phyloP scores from a whole-genome alignment of 2,113 vertebrate species.

The Elephantulus edwardii region DNA sequence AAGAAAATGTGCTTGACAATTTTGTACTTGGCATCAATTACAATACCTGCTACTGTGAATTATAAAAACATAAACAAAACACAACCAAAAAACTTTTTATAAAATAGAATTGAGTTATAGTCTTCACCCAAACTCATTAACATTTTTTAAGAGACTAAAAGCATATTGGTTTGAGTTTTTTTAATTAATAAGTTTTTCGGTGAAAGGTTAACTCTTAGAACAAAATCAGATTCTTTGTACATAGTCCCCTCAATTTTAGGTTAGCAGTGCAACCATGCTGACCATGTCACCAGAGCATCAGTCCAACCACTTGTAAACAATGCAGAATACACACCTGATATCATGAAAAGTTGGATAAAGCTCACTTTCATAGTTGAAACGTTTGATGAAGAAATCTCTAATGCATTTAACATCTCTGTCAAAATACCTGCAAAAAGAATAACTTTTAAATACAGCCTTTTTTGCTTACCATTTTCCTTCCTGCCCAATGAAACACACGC shows the following conservation, averaged over 20 bases:
- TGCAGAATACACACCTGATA: conserved; percentile 87
- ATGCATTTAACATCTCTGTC: conserved; percentile 97
- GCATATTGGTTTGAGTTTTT: neutral
- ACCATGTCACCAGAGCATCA: too few species aligned
- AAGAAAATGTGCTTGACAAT: neutral
- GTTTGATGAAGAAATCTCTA: conserved; percentile 93
- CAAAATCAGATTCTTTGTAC: neutral
- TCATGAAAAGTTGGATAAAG: conserved; percentile 94
- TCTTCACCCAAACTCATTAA: neutral
- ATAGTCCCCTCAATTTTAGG: neutral
- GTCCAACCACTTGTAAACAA: too few species aligned
- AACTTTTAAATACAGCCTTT: neutral
- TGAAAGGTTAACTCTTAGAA: conserved; percentile 41
- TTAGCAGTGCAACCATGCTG: too few species aligned
- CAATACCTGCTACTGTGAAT: neutral
- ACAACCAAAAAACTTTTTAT: too few species aligned
- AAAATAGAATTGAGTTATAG: neutral
- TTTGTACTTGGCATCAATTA: neutral
- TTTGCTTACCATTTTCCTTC: neutral
- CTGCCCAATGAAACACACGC: neutral
- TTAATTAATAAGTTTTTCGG: conserved; percentile 27
- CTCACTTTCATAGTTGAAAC: conserved; percentile 94
- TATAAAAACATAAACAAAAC: conserved; percentile 22
- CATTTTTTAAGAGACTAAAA: neutral
- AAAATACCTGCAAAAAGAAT: conserved; percentile 91